These are phyloP conservation scores for Eleginops maclovinus DNA, from an alignment of 2,113 vertebrate species.

Conservation along the genomic window DNA sequence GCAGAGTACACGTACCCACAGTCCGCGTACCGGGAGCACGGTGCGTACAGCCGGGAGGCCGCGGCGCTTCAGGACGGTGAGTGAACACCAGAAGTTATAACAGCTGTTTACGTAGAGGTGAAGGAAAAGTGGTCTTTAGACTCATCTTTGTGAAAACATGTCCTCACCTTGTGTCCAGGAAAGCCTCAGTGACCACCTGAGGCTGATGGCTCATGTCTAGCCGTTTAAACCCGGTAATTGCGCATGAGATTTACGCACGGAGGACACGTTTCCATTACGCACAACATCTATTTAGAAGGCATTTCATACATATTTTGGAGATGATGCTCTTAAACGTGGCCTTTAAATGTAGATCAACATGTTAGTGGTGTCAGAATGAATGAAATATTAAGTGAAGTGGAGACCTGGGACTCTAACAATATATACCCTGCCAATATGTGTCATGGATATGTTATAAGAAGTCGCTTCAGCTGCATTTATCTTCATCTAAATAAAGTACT, in stretches of 20 bases:
- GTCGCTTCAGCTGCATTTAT: neutral
- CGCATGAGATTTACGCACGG: constrained; percentile 39
- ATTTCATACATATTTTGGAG: neutral
- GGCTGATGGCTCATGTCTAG: constrained; percentile 24
- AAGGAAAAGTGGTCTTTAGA: too few species aligned
- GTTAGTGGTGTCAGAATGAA: too few species aligned
- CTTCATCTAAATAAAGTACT: neutral
- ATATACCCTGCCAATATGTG: too few species aligned
- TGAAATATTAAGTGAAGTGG: neutral
- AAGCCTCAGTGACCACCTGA: constrained; percentile 18
- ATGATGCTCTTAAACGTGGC: neutral
- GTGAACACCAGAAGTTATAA: constrained; percentile 19
- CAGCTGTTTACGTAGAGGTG: too few species aligned
- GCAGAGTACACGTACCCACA: constrained; percentile 89
- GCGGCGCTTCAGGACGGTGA: constrained; percentile 85
- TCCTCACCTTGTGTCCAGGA: too few species aligned
- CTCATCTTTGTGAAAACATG: too few species aligned
- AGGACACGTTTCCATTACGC: neutral
- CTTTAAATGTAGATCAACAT: too few species aligned
- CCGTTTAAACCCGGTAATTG: constrained; percentile 4
- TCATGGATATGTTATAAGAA: neutral
- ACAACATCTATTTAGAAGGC: neutral
- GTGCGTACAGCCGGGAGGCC: constrained; percentile 87
- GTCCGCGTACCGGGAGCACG: constrained; percentile 86
- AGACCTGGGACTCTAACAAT: neutral